Conservation (phyloP, 2,113 vertebrate species). For the Hiodon alosoides region DNA sequence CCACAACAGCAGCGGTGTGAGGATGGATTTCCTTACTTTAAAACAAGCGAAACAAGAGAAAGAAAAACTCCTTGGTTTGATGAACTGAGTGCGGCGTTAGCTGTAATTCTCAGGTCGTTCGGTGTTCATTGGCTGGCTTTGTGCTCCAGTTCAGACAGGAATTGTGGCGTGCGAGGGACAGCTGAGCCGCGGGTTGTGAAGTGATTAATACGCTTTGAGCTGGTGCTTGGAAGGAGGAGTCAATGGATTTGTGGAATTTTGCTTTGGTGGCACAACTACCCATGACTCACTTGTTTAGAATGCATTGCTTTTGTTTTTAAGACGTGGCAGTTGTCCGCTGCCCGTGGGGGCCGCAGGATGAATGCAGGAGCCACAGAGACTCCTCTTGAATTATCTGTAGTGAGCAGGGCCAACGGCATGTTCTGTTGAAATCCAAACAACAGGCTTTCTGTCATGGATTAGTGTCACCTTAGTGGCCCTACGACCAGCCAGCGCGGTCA, state of each 20-base stretch:
- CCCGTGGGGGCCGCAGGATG: constrained; percentile 52
- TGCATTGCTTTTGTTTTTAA: constrained; percentile 70
- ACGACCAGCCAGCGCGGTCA: constrained; percentile 31
- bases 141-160: background rate
- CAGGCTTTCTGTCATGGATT: constrained; percentile 56
- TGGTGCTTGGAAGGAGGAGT: constrained; percentile 58
- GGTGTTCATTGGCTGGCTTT: background rate
- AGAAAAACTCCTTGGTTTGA: too few species aligned
- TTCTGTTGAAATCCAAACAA: constrained; percentile 52
- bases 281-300: constrained; percentile 65
- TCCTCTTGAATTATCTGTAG: constrained; percentile 62
- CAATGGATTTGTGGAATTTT: constrained; percentile 62
- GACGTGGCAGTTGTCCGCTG: constrained; percentile 57
- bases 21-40: background rate
- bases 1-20: too few species aligned
- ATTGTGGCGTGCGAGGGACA: background rate
- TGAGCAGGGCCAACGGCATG: constrained; percentile 58
- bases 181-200: constrained; percentile 11
- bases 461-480: constrained; percentile 56
- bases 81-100: too few species aligned
- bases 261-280: constrained; percentile 63
- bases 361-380: constrained; percentile 63
- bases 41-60: too few species aligned
- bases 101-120: background rate
- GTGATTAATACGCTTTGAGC: constrained; percentile 39